Conservation (phyloP, 2,113 vertebrate genomes). For the Nycticryphes semicollaris region DNA sequence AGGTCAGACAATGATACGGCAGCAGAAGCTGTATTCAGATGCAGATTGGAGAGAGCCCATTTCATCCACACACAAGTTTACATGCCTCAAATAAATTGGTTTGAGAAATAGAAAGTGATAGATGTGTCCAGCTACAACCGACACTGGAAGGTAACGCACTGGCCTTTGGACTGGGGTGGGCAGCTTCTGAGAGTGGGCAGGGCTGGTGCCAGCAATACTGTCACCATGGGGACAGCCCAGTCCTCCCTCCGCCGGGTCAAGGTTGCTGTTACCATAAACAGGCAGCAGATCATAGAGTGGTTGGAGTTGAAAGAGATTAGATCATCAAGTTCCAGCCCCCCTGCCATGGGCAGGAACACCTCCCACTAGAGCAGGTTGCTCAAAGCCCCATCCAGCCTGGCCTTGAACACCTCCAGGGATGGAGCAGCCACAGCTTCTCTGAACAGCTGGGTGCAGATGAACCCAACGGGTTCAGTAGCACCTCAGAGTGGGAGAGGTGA, state of each 20-base stretch:
- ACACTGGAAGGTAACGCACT: fast-evolving
- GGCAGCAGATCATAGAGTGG: not conserved
- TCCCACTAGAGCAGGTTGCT: too few species aligned
- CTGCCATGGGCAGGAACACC: too few species aligned
- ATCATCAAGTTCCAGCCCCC: too few species aligned
- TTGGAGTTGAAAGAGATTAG: too few species aligned
- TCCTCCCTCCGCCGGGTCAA: not conserved
- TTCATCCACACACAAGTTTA: not conserved
- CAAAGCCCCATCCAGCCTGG: too few species aligned
- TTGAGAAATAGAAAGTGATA: not conserved
- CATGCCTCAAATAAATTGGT: not conserved
- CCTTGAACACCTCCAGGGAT: too few species aligned
- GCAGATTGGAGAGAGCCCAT: not conserved
- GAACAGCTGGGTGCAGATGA: too few species aligned
- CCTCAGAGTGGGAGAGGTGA: not conserved
- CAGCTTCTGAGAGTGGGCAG: not conserved
- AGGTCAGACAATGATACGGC: not conserved
- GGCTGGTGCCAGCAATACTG: not conserved
- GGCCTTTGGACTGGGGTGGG: not conserved
- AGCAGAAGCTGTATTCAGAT: not conserved
- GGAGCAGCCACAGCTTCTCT: too few species aligned
- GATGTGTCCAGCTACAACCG: not conserved
- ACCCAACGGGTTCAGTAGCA: too few species aligned
- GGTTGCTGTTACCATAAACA: not conserved
- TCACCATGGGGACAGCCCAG: not conserved